Base-by-base conservation (phyloP, 2,888 invertebrate genomes). In the Drosophila hamatofila region DNA sequence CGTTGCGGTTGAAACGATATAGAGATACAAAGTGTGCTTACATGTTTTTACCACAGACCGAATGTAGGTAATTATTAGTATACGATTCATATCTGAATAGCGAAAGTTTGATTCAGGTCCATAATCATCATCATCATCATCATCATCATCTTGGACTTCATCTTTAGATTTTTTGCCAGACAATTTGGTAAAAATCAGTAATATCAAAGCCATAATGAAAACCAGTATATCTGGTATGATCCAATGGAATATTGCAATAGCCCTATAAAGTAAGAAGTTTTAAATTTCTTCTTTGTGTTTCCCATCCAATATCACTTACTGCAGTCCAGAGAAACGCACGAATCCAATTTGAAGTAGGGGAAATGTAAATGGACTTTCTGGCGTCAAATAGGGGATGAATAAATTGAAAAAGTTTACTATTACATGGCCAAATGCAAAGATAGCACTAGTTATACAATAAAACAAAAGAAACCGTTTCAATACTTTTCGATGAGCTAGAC, bases 11-110 rank as follows among this genome's bases (percentile, higher is more conserved):
- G 6, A 39, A 6, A 16, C 16, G 3, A 18, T 2, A 8, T 16
- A 25, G 23, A 39, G 18, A 35, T 12, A 11, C 3, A 44, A 5
- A 18, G n/a, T 2, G 12, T 46, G 49, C 66, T 81, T 55, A 85
- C 85, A 77, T 57, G 84, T 72, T 30, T 55, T 81, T 16, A 85
- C 7, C 2, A 83, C 42, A 7, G 73, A 67, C 64, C 57, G 61
- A 14, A 89, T 58, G 54, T 89, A 89, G 6, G 60, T 69, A 42
- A 81, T 64, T 30, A 85, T 81, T 6, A 89, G 39, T 8, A 65
- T 54, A 0, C 84, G 73, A 27, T 89, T 89, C 5, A 83, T 46
- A 30, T 85, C 78, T 3, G 75, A 41, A 48, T 75, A 11, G 21
- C 41, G 54, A 4, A 65, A 23, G 3, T 18, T 49, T 1, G 6